Evolutionary conservation across 2,888 invertebrate genomes (phyloP), one percentile per base, ranked within the genome.

Genomic region (Gonocerus acuteangulatus): DNA sequence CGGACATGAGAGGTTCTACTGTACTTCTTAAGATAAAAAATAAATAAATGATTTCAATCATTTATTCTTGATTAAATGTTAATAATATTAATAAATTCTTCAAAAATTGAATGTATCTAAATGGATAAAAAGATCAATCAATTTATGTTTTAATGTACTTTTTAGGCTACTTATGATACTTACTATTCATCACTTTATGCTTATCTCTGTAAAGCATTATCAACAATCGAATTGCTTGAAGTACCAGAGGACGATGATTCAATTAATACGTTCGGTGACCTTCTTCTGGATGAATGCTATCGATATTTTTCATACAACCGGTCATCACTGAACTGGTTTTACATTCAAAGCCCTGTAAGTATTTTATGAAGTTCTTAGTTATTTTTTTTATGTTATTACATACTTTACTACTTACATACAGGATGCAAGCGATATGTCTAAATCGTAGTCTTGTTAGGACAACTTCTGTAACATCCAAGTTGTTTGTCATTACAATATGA

Each of bases 281-380:
- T 62, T 1, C 27, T 65, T 13, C 36, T 65, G 27, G 62, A 65
- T 34, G 62, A 65, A 22, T 62, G 62, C 23, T 60, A 52, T 52
- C 56, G 52, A 34, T 45, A 56, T 16, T 65, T 65, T 39, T 62
- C 60, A 32, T 65, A 62, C 39, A 60, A 60, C 13, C 49, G 64
- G 18, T 60, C 62, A 39, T 57, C 60, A 6, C 45, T 62, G 18
- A 65, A 65, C 18, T 62, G 64, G 62, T 65, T 62, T 56, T 62
- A 48, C 18, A 22, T 42, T 2, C 39, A 48, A 15, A 48, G 56
- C 7, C 60, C 62, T 15, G 64, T 64, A 42, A 47, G 52, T 51
- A 45, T n/a, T 23, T 1, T 9, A n/a, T n/a, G n/a, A n/a, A n/a
- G n/a, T n/a, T n/a, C 36, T n/a, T n/a, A n/a, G n/a, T n/a, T n/a